Conservation (phyloP, 2,113 vertebrate species). For the Plestiodon gilberti region DNA sequence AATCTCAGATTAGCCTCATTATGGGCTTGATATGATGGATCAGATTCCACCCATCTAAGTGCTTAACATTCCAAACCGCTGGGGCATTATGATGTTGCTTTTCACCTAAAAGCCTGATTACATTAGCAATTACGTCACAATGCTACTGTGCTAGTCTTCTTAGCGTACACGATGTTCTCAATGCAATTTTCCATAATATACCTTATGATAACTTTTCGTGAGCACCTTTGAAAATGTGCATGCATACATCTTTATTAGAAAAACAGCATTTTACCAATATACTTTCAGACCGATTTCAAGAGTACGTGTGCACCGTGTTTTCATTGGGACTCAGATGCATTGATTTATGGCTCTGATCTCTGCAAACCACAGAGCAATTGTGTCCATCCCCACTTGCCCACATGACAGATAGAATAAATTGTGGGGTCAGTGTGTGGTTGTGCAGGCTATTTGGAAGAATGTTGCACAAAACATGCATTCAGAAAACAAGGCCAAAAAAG, state of each 20-base stretch:
- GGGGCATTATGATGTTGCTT: slow-evolving; percentile 18
- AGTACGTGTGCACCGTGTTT: background rate
- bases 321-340: background rate
- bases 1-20: slow-evolving; percentile 57
- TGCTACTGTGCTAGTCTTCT: background rate
- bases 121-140: slow-evolving; percentile 14
- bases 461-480: background rate
- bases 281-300: background rate
- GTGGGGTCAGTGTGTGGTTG: background rate
- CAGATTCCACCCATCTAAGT: slow-evolving; percentile 41
- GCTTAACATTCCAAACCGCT: slow-evolving; percentile 17
- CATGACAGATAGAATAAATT: background rate
- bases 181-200: background rate
- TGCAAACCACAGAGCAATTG: background rate
- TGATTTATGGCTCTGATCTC: background rate
- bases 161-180: slow-evolving; percentile 19
- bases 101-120: slow-evolving; percentile 27
- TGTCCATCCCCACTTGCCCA: background rate
- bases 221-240: background rate
- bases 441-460: background rate
- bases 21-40: slow-evolving; percentile 50
- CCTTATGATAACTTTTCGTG: background rate
- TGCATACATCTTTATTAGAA: background rate
- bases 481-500: background rate
- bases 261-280: background rate